A percentile compares a stretch with the other conserved stretches of the same genome.
Evolutionary conservation across 2,888 invertebrate genomes (phyloP).

Genomic region (Leistus spinibarbis): DNA sequence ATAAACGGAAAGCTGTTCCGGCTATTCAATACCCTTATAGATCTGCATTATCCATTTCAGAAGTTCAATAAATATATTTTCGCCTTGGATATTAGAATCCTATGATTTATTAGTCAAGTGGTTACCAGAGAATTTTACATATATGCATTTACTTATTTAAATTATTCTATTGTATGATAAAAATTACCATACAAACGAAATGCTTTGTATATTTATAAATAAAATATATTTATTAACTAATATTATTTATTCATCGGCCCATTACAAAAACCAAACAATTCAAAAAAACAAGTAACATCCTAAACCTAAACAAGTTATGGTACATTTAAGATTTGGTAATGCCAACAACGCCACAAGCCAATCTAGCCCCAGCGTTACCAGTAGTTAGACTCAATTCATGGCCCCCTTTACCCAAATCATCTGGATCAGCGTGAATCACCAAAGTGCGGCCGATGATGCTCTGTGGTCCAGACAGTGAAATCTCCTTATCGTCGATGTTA

Average conservation of each 20-base stretch:
- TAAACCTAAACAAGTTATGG: background rate
- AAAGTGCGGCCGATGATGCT: slow-evolving; percentile 85
- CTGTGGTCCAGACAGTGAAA: slow-evolving; percentile 72
- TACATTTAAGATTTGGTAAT: slow-evolving; percentile 60
- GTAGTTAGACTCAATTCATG: slow-evolving; percentile 92
- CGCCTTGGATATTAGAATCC: background rate
- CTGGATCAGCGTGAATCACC: slow-evolving; percentile 91
- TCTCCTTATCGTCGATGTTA: slow-evolving; percentile 65
- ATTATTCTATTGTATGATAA: background rate
- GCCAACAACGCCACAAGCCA: slow-evolving; percentile 90
- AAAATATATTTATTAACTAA: background rate
- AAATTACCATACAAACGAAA: background rate
- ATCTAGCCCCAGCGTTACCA: slow-evolving; percentile 91
- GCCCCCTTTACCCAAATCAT: slow-evolving; percentile 92
- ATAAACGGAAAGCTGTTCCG: background rate
- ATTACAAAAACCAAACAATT: background rate
- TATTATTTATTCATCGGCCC: background rate
- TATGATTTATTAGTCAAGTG: background rate
- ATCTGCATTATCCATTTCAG: slow-evolving; percentile 17
- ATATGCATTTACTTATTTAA: background rate
- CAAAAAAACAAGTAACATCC: background rate
- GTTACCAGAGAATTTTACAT: background rate
- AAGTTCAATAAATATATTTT: slow-evolving; percentile 4
- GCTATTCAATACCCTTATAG: slow-evolving; percentile 10
- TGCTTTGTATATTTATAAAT: background rate